Conservation (phyloP, 2,888 invertebrate genomes). For the Eilema sororculum region DNA sequence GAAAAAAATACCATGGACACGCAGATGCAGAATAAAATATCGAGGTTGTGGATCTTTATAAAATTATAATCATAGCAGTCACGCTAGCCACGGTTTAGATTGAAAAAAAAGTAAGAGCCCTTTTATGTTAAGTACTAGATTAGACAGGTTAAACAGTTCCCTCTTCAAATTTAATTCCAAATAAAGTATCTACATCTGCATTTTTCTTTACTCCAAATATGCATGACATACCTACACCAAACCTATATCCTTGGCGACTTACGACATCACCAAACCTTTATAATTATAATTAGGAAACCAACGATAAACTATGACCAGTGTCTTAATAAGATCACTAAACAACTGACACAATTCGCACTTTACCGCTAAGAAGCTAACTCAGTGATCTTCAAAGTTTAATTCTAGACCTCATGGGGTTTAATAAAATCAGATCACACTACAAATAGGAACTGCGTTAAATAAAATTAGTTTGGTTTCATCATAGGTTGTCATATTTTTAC, state of each 20-base stretch:
- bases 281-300: conserved; percentile 39
- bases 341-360: conserved; percentile 28
- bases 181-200: no score
- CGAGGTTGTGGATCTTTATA: neutral
- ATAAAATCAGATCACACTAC: neutral
- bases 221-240: neutral
- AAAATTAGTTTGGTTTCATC: neutral
- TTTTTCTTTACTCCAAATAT: neutral
- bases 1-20: neutral
- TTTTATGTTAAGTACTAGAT: neutral
- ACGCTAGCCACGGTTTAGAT: neutral
- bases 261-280: conserved; percentile 22
- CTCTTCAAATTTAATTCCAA: no score
- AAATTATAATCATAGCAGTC: neutral
- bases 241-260: conserved; percentile 21
- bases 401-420: neutral
- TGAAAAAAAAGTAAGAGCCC: neutral
- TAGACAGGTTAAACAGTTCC: neutral
- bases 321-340: conserved; percentile 35
- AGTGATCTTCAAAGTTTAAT: neutral
- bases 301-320: conserved; percentile 40
- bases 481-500: neutral
- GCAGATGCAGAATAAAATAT: neutral
- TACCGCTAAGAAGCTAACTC: conserved; percentile 28
- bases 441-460: neutral